Evolutionary conservation across 2,888 invertebrate species (phyloP).

Genomic region (Calephelis perditalis): DNA sequence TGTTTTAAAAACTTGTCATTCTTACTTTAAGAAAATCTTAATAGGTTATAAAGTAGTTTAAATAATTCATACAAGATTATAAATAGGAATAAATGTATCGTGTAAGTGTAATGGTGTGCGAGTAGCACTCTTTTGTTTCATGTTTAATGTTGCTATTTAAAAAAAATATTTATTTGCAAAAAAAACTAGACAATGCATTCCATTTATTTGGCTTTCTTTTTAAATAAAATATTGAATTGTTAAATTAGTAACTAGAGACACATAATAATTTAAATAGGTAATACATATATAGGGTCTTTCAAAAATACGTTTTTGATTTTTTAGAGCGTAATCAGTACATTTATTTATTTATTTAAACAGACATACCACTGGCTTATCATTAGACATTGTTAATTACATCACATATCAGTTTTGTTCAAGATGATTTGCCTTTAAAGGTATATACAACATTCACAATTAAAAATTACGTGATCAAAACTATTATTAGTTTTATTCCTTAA

Average conservation of each 20-base stretch:
- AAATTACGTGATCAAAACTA: too few species aligned
- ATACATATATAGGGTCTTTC: neutral
- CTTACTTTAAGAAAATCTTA: slow-evolving; percentile 12
- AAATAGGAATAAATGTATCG: slow-evolving; percentile 39
- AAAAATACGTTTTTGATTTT: too few species aligned
- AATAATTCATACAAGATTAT: slow-evolving; percentile 37
- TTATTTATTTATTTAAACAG: too few species aligned
- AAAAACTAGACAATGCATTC: slow-evolving; percentile 14
- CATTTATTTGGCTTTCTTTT: slow-evolving; percentile 10
- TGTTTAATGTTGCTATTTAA: slow-evolving; percentile 39
- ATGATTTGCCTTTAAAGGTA: too few species aligned
- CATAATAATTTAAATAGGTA: slow-evolving; percentile 15
- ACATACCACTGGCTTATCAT: too few species aligned
- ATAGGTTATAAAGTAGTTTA: slow-evolving; percentile 8
- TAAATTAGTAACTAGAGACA: slow-evolving; percentile 16
- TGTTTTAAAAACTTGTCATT: slow-evolving; percentile 12
- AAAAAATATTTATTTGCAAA: slow-evolving; percentile 26
- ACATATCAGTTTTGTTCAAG: too few species aligned
- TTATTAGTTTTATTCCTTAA: too few species aligned
- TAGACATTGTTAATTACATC: too few species aligned
- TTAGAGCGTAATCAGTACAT: too few species aligned
- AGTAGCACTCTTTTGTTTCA: slow-evolving; percentile 50
- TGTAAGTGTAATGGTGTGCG: slow-evolving; percentile 39
- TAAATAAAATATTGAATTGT: slow-evolving; percentile 14
- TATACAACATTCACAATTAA: too few species aligned